phyloP scores from a whole-genome alignment of 2,113 vertebrate genomes.

The Seriola aureovittata region DNA sequence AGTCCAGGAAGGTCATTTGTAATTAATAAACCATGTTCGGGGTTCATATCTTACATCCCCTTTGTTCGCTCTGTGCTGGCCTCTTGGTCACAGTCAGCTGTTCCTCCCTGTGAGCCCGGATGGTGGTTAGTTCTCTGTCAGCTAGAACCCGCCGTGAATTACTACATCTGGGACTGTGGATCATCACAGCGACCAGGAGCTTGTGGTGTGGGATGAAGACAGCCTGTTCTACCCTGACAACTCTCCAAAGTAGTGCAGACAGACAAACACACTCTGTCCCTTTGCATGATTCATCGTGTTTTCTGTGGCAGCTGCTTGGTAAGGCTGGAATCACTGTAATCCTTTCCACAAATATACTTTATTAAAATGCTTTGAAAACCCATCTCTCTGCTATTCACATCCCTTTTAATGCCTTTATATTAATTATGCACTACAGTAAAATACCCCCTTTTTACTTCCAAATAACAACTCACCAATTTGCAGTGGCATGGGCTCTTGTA shows the following conservation, averaged over 20 bases:
- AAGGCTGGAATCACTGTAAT: neutral
- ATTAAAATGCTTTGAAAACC: neutral
- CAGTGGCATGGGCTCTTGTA: neutral
- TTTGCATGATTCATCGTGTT: slow-evolving; percentile 27
- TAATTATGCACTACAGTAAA: neutral
- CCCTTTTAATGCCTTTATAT: neutral
- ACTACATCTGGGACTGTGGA: slow-evolving; percentile 29
- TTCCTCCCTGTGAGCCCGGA: slow-evolving; percentile 4
- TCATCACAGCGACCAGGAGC: slow-evolving; percentile 29
- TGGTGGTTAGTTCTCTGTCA: slow-evolving; percentile 12
- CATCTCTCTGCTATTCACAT: neutral
- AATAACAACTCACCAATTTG: neutral
- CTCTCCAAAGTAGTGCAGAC: slow-evolving; percentile 42
- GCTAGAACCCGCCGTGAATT: slow-evolving; percentile 22
- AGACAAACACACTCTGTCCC: slow-evolving; percentile 26
- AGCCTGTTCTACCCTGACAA: slow-evolving; percentile 35
- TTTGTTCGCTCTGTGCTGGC: neutral
- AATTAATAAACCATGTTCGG: neutral
- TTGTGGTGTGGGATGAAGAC: slow-evolving; percentile 42
- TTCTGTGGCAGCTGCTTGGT: slow-evolving; percentile 30
- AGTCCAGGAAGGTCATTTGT: no score
- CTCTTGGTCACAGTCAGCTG: slow-evolving; percentile 1
- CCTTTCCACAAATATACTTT: slow-evolving; percentile 7
- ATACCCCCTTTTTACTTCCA: neutral
- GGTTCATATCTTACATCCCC: neutral